These are phyloP conservation scores for Zaprionus gabonicus DNA, from an alignment of 1,140 invertebrate genomes.

Conservation along the genomic window DNA sequence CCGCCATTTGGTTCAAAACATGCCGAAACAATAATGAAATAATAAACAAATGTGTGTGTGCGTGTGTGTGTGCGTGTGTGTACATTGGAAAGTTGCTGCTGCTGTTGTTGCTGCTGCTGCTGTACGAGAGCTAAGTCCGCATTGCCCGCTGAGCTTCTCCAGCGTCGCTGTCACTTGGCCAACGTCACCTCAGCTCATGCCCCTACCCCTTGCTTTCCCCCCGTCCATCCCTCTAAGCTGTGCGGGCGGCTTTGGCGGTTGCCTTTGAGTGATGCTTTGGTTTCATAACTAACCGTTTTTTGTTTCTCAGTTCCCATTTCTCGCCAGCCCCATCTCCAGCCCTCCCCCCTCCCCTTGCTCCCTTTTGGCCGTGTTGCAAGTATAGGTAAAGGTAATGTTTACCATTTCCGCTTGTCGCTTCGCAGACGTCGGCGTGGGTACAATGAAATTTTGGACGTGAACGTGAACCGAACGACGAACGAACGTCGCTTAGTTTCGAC, in stretches of 20 bases:
- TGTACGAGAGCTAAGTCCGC: slow-evolving; percentile 38
- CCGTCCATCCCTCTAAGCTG: too few species aligned
- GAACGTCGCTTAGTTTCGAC: slow-evolving; percentile 48
- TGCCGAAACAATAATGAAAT: slow-evolving; percentile 76
- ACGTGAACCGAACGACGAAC: slow-evolving; percentile 52
- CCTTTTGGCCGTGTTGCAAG: slow-evolving; percentile 50
- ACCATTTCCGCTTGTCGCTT: slow-evolving; percentile 80
- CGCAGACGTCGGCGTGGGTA: slow-evolving; percentile 70
- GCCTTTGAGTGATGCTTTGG: slow-evolving; percentile 79
- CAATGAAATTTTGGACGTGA: slow-evolving; percentile 74
- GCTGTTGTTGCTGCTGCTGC: slow-evolving; percentile 49
- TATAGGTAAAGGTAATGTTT: slow-evolving; percentile 76
- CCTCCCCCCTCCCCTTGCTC: not conserved
- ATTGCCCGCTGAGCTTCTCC: slow-evolving; percentile 56
- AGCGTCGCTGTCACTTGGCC: slow-evolving; percentile 59
- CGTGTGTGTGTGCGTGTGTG: slow-evolving; percentile 39
- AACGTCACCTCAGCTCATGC: slow-evolving; percentile 40
- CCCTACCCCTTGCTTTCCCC: not conserved
- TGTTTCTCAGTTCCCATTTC: slow-evolving; percentile 60
- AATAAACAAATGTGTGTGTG: slow-evolving; percentile 52
- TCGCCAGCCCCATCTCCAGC: slow-evolving; percentile 11
- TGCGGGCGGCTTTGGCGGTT: slow-evolving; percentile 73
- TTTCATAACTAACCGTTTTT: slow-evolving; percentile 74
- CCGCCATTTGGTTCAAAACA: slow-evolving; percentile 40
- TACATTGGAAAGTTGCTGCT: slow-evolving; percentile 76